Evolutionary conservation across 1,140 invertebrate genomes (phyloP), one percentile per base, ranked within the genome.

Genomic region (Drosophila arawakana): DNA sequence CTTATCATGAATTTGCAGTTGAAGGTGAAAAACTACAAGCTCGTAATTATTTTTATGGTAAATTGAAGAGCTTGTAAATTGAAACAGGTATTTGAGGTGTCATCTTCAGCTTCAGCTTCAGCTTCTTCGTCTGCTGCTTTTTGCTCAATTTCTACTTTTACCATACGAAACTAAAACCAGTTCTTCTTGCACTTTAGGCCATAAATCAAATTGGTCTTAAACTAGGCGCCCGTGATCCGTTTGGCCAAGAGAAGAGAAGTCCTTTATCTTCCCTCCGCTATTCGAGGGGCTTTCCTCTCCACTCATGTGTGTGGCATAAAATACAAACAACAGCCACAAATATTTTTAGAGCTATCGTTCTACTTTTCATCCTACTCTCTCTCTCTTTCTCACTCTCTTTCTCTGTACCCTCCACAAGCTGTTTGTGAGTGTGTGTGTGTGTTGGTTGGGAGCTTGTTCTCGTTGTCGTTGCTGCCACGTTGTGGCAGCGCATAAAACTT

Each of bases 171-270:
- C 41, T 11, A 55, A 47, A 63, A 65, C 39, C 47, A 44, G 54
- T 55, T 46, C 41, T 30, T 18, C 21, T 43, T 72, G 52, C 54
- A 52, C 25, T 44, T 47, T 35, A 18, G 49, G 72, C 59, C 83
- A 88, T 86, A 86, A 88, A 86, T 86, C 84, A 83, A 83, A 74
- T 73, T 61, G 70, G 54, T 83, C 71, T 80, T 72, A 71, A 80
- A 65, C 62, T 71, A 54, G 58, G 55, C 66, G 25, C 39, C 52
- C 9, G 25, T 60, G 61, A 68, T 44, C 46, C 55, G 76, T 63
- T 82, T 66, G 55, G 44, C 46, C 41, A 8, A 11, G 39, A 6
- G 11, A 43, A 44, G 15, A 15, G 43, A 35, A 7, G 13, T 34
- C 1, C 49, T 55, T 13, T 10, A 8, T 34, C 9, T 9, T 4